These are phyloP conservation scores for Montifringilla adamsi DNA, from an alignment of 2,113 vertebrate genomes.

Conservation along the genomic window DNA sequence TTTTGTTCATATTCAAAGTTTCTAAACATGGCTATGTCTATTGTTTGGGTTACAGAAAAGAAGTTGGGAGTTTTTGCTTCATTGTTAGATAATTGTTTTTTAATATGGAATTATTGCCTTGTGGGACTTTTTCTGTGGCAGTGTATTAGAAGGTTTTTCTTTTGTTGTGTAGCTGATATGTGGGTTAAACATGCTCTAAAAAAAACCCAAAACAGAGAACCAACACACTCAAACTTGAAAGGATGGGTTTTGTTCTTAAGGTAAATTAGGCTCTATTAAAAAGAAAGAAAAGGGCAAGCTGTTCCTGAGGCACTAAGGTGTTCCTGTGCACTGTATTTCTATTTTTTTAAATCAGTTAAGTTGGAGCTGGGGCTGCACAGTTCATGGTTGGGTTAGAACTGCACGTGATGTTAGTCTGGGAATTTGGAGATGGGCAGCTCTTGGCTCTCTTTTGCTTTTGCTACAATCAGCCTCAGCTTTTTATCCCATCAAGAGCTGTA, in stretches of 20 bases:
- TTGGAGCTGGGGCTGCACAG: no score
- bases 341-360: fast-evolving
- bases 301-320: fast-evolving
- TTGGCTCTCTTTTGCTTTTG: neutral
- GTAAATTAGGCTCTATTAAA: fast-evolving
- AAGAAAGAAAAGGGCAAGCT: fast-evolving
- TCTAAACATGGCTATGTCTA: fast-evolving
- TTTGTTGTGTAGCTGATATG: fast-evolving
- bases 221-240: fast-evolving
- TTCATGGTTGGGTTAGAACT: fast-evolving
- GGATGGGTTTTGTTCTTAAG: fast-evolving
- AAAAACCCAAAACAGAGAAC: neutral
- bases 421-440: fast-evolving
- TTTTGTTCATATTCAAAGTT: fast-evolving
- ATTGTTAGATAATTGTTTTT: fast-evolving
- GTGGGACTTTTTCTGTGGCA: fast-evolving
- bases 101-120: fast-evolving
- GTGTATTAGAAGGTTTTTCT: fast-evolving
- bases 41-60: fast-evolving
- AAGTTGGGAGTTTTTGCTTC: fast-evolving
- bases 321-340: fast-evolving
- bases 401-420: fast-evolving
- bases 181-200: fast-evolving
- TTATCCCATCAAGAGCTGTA: fast-evolving
- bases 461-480: fast-evolving